A percentile compares a stretch with the other conserved stretches of the same genome.
These are phyloP conservation scores for Tenebrio molitor DNA, from an alignment of 1,140 invertebrate species.

Conservation along the genomic window DNA sequence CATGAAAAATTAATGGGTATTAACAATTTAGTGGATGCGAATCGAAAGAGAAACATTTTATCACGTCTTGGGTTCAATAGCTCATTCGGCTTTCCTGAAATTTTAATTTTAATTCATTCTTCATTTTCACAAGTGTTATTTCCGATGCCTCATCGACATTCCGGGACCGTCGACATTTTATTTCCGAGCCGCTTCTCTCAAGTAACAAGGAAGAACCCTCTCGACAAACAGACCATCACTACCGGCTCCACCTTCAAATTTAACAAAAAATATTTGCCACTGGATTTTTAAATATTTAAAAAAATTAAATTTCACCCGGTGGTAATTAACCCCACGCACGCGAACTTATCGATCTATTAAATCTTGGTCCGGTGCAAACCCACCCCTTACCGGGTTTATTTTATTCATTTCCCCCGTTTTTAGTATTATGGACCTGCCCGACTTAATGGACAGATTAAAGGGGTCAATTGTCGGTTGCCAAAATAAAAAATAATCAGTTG, in stretches of 20 bases:
- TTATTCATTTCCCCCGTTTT: not conserved
- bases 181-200: constrained; percentile 20
- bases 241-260: not conserved
- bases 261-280: not conserved
- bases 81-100: not conserved
- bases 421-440: not conserved
- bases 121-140: constrained; percentile 16
- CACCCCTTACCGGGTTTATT: not conserved
- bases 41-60: not conserved
- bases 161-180: constrained; percentile 5
- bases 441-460: no score
- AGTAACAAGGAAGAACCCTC: not conserved
- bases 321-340: not conserved
- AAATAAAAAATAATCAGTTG: no score
- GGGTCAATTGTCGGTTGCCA: no score
- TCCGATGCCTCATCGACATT: constrained; percentile 14
- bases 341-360: constrained; percentile 18
- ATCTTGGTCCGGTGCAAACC: constrained; percentile 12
- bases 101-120: constrained; percentile 16
- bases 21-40: not conserved
- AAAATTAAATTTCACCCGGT: not conserved
- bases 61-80: not conserved
- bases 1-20: constrained; percentile 12
- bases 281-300: not conserved
- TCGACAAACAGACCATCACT: not conserved